Conservation (phyloP, 2,113 vertebrate species). For the Amblyopsis rosae region DNA sequence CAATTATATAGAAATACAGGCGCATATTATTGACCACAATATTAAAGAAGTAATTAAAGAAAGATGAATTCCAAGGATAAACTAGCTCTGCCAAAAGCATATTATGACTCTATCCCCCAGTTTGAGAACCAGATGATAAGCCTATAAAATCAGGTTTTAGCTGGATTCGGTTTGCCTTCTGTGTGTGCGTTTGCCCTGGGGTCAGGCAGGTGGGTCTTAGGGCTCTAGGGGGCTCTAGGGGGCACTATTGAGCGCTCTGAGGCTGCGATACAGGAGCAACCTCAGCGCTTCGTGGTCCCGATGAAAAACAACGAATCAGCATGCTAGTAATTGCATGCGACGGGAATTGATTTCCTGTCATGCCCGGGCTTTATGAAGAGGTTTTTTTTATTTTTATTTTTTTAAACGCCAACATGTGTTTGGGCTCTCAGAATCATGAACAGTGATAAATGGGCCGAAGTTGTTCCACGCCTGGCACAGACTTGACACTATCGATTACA, state of each 20-base stretch:
- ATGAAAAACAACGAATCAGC: slow-evolving; percentile 74
- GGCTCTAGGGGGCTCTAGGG: slow-evolving; percentile 17
- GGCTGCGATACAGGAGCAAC: slow-evolving; percentile 19
- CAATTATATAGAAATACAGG: no score
- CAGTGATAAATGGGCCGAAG: slow-evolving; percentile 38
- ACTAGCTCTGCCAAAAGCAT: no score
- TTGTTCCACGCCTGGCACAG: slow-evolving; percentile 20
- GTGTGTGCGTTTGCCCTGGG: slow-evolving; percentile 14
- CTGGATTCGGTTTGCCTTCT: slow-evolving; percentile 7
- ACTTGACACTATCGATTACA: slow-evolving; percentile 38
- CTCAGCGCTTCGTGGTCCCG: slow-evolving; percentile 57
- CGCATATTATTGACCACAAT: no score
- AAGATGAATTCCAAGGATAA: no score
- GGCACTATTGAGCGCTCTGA: slow-evolving; percentile 35
- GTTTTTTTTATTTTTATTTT: slow-evolving; percentile 41
- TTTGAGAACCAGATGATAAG: no score
- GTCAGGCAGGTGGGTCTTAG: background rate
- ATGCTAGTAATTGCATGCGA: slow-evolving; percentile 71
- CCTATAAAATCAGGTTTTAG: background rate
- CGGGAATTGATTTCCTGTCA: slow-evolving; percentile 75
- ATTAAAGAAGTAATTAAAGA: no score
- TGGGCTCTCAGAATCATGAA: slow-evolving; percentile 37
- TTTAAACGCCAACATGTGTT: slow-evolving; percentile 37
- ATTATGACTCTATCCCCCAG: no score
- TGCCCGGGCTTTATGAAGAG: slow-evolving; percentile 66